Evolutionary conservation across 2,888 invertebrate genomes (phyloP).

Genomic region (Anorthoa munda): DNA sequence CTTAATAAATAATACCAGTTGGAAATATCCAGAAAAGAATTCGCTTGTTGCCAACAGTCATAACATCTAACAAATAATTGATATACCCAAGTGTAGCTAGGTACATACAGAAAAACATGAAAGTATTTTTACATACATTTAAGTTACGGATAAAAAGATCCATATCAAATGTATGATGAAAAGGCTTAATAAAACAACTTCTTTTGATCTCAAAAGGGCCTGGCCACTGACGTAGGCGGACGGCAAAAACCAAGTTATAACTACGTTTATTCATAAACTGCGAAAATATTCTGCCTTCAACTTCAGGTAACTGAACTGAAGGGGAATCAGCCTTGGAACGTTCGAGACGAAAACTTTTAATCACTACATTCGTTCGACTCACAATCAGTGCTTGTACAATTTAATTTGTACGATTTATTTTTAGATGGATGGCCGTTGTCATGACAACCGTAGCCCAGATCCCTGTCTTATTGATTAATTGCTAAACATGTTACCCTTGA

Average conservation of each 20-base stretch:
- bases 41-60: neutral
- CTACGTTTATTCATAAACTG: constrained; percentile 58
- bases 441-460: constrained; percentile 71
- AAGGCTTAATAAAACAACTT: constrained; percentile 42
- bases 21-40: neutral
- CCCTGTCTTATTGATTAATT: constrained; percentile 84
- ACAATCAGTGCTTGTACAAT: constrained; percentile 50
- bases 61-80: constrained; percentile 13
- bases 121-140: neutral
- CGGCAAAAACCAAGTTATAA: constrained; percentile 44
- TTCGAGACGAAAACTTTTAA: constrained; percentile 56
- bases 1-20: neutral
- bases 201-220: constrained; percentile 50
- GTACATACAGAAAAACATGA: neutral
- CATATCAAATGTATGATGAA: constrained; percentile 32
- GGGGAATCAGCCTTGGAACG: constrained; percentile 35
- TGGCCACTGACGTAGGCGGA: constrained; percentile 21
- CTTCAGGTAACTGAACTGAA: constrained; percentile 46
- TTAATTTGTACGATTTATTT: constrained; percentile 68
- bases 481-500: constrained; percentile 75
- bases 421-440: constrained; percentile 69
- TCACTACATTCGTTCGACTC: constrained; percentile 51
- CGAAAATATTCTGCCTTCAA: constrained; percentile 49
- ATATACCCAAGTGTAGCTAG: constrained; percentile 12
- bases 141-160: constrained; percentile 3